Evolutionary conservation across 2,797 vertebrate genomes (phyloP).

Genomic region (Galaxias olidus): DNA sequence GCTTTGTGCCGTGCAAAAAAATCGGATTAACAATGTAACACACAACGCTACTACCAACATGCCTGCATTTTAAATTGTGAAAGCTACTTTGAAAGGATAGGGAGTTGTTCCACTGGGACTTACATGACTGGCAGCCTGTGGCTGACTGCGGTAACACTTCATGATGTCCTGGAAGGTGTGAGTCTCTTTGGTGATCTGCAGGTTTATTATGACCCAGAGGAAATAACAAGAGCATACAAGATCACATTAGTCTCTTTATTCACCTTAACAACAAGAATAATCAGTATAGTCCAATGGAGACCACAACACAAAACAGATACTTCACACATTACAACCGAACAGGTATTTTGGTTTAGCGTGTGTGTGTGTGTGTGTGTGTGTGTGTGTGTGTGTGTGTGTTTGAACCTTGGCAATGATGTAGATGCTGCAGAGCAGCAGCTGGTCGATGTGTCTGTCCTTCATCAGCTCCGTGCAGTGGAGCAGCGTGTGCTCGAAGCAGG

Average conservation of each 20-base stretch:
- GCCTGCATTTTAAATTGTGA: no score
- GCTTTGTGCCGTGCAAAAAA: background rate
- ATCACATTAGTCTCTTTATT: no score
- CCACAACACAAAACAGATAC: no score
- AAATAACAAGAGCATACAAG: no score
- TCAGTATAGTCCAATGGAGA: no score
- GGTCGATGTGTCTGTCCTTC: constrained; percentile 92
- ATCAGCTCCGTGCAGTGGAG: constrained; percentile 89
- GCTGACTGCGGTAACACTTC: constrained; percentile 97
- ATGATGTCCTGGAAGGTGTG: constrained; percentile 97
- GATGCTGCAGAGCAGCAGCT: constrained; percentile 92
- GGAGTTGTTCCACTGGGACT: no score
- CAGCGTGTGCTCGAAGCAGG: constrained; percentile 89
- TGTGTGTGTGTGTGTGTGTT: background rate
- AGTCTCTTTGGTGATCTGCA: constrained; percentile 91
- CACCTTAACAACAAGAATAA: no score
- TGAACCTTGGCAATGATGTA: constrained; percentile 92
- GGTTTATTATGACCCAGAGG: constrained; percentile 7
- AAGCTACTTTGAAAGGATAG: background rate
- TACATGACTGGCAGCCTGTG: constrained; percentile 94
- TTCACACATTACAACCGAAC: no score
- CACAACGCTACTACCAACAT: no score
- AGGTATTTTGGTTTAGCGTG: background rate
- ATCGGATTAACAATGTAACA: no score
- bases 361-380: background rate